Conservation (phyloP, 2,797 vertebrate species). For the Acanthis flammea region DNA sequence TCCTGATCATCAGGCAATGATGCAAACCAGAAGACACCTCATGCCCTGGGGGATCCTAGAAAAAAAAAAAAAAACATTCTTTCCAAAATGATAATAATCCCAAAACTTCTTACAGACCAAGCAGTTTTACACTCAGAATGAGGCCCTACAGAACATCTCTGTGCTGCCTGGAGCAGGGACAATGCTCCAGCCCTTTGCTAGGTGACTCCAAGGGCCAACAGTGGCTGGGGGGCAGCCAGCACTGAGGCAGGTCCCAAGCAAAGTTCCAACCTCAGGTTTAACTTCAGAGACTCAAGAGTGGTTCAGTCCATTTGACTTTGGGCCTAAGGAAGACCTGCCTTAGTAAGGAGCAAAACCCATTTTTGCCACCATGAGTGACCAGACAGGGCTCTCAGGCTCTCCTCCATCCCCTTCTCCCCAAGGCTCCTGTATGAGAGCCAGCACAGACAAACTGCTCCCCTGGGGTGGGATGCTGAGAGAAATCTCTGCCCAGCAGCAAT, state of each 20-base stretch:
- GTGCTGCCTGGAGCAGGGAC: not conserved
- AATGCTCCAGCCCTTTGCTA: not conserved
- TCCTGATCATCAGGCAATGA: not conserved
- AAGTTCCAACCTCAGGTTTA: not conserved
- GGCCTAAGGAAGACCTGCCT: not conserved
- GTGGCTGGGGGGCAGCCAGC: not conserved
- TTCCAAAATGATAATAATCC: not conserved
- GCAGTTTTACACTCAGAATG: not conserved
- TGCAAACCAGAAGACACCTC: not conserved
- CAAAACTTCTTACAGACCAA: not conserved
- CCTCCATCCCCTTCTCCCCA: not conserved
- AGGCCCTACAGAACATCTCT: not conserved
- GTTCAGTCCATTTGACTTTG: not conserved
- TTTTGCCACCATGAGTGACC: not conserved
- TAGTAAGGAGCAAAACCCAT: not conserved
- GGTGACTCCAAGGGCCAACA: not conserved
- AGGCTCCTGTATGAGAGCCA: not conserved
- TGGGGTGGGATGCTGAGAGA: not conserved
- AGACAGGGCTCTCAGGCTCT: not conserved
- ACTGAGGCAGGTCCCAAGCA: not conserved
- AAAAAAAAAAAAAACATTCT: not conserved
- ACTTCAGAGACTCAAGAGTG: not conserved
- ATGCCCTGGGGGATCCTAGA: not conserved
- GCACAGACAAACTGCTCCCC: not conserved
- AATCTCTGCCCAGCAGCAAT: fast-evolving